Base-by-base conservation (phyloP, 2,797 vertebrate species). In the Characodon lateralis region DNA sequence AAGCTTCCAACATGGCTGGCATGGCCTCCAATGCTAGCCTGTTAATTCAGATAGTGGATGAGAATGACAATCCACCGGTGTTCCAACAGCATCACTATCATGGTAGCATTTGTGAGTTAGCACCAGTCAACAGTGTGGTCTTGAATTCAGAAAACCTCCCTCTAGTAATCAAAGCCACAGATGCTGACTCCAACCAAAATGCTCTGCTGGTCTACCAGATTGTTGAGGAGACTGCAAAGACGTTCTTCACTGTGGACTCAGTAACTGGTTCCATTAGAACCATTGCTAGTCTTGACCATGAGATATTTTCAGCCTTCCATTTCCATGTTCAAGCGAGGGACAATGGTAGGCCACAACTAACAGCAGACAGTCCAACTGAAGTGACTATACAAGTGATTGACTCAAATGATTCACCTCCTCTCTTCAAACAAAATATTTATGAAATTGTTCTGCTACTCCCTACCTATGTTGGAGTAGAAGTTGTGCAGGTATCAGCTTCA, bases 1-100 rank as follows among this genome's bases (percentile, higher is more conserved):
- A 97, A 84, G 97, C 98, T 75, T 96, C 96, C 43, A 99, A 99
- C 92, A 99, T 99, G 98, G 98, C 98, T 50, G 98, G 98, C 41
- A 97, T 98, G 97, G 94, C 96, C 22, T 96, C 97, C 14, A 99
- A 98, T 80, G 94, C 95, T 53, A 97, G 97, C 0, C 92, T 98
- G 76, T 94, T 95, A 55, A 92, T 99, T 79, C 97, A 97, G 73
- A 84, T 98, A 72, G 92, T 97, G 26, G 98, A 99, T 91, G 96
- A 98, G 92, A 99, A 99, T 70, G 98, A 99, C 90, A 98, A 99
- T 53, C 89, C 96, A 0, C 98, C 98, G 0, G 91, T 98, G 70
- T 99, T 99, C 79, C 96, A 98, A 86, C 96, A 94, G 88, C 95
- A 96, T 71, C 95, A 96, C 50, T 99, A 98, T 81, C 89, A 41